Evolutionary conservation across 2,888 invertebrate genomes (phyloP).

Genomic region (Pristionchus maxplancki): DNA sequence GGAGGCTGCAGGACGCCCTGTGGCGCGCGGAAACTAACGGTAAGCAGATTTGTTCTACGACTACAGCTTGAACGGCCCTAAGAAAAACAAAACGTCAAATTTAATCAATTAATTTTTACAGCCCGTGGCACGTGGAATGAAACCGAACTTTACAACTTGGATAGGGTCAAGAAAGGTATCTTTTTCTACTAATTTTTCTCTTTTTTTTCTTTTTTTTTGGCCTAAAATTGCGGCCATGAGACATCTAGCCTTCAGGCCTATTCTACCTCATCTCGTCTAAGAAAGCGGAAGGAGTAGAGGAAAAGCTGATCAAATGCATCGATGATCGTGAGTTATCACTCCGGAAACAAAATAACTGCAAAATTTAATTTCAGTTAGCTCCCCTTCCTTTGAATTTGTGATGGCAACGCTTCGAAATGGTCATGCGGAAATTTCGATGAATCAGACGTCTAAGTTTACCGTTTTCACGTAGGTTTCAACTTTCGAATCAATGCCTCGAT

Average conservation of each 20-base stretch:
- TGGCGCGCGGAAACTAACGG: background rate
- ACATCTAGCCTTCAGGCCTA: background rate
- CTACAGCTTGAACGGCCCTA: background rate
- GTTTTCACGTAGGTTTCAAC: too few relatives aligned
- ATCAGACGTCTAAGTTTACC: too few relatives aligned
- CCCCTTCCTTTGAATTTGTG: too few relatives aligned
- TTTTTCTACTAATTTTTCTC: background rate
- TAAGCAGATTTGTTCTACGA: background rate
- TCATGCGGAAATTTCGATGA: too few relatives aligned
- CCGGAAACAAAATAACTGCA: too few relatives aligned
- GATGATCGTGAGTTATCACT: background rate
- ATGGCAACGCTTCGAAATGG: too few relatives aligned
- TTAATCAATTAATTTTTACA: background rate
- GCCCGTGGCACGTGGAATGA: background rate
- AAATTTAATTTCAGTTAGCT: too few relatives aligned
- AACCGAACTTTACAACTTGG: background rate
- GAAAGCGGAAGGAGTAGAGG: background rate
- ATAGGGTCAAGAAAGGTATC: background rate
- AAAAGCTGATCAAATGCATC: background rate
- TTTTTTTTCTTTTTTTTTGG: too few relatives aligned
- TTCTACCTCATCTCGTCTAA: background rate
- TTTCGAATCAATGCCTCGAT: too few relatives aligned
- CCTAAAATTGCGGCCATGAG: background rate
- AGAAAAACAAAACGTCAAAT: too few relatives aligned
- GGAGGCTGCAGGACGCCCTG: background rate